phyloP scores from a whole-genome alignment of 2,888 invertebrate genomes.

The Diarsia mendica region DNA sequence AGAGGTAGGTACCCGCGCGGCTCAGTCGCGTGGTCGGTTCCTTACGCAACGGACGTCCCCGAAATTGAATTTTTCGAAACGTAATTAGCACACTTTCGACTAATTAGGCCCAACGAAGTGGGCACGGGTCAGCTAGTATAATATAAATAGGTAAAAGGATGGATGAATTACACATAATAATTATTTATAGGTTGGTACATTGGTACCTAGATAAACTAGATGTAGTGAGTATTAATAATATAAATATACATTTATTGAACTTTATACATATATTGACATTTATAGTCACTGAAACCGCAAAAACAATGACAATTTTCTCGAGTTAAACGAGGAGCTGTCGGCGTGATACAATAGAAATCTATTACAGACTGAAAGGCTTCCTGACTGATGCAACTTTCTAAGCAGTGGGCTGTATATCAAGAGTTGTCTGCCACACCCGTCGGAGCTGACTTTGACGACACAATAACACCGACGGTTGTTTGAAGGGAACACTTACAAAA shows the following conservation, averaged over 20 bases:
- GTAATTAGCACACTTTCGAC: no score
- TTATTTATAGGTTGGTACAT: neutral
- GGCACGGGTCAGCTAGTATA: no score
- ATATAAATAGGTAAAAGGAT: neutral
- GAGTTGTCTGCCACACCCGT: slow-evolving; percentile 26
- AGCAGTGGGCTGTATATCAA: slow-evolving; percentile 23
- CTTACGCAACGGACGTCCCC: no score
- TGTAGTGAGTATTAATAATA: neutral
- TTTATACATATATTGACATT: no score
- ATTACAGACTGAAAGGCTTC: slow-evolving; percentile 25
- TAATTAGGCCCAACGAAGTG: no score
- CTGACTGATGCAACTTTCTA: slow-evolving; percentile 36
- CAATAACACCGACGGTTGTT: slow-evolving; percentile 13
- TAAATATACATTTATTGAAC: neutral
- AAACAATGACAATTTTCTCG: neutral
- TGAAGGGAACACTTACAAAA: slow-evolving; percentile 25
- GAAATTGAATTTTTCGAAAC: no score
- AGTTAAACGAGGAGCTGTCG: neutral
- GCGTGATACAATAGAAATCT: slow-evolving; percentile 10
- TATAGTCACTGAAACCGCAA: slow-evolving; percentile 3
- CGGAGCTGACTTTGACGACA: slow-evolving; percentile 4
- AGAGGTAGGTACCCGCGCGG: no score
- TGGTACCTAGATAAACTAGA: neutral
- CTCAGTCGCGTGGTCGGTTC: no score
- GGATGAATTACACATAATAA: neutral